phyloP scores from a whole-genome alignment of 2,797 vertebrate genomes.

The Mormyrops attenuatus region DNA sequence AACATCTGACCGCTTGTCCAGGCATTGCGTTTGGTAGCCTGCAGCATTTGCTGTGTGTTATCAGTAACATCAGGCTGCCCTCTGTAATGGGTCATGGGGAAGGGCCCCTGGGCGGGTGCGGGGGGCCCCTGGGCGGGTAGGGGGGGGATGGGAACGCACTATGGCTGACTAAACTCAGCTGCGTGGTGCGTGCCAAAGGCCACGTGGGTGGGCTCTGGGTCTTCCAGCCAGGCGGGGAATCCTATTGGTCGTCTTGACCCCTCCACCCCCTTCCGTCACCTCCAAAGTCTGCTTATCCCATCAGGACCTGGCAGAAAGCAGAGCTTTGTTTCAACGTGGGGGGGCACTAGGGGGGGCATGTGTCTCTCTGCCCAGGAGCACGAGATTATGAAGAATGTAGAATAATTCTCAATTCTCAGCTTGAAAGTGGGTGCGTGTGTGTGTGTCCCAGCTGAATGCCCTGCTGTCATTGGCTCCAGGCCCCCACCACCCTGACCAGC shows the following conservation, averaged over 20 bases:
- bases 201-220: background rate
- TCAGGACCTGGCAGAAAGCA: background rate
- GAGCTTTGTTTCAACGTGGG: background rate
- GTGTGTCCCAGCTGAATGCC: background rate
- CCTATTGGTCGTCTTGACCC: background rate
- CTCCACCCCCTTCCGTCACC: no score
- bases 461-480: background rate
- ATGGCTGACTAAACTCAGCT: conserved; percentile 28
- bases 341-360: background rate
- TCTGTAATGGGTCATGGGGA: conserved; percentile 69
- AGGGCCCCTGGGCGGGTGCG: conserved; percentile 42
- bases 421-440: background rate
- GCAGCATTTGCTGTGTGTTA: conserved; percentile 66
- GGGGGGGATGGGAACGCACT: conserved; percentile 41
- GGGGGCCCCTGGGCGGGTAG: conserved; percentile 19
- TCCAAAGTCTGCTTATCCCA: background rate
- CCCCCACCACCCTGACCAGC: background rate
- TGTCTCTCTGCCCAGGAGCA: background rate
- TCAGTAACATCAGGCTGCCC: conserved; percentile 63
- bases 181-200: background rate
- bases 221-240: background rate
- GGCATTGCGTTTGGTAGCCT: conserved; percentile 61
- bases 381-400: background rate
- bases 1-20: conserved; percentile 53
- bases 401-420: background rate